Percentiles rank a stretch among this genome's conserved stretches.
phyloP scores from a whole-genome alignment of 2,888 invertebrate genomes.

The Drosophila kanekoi region DNA sequence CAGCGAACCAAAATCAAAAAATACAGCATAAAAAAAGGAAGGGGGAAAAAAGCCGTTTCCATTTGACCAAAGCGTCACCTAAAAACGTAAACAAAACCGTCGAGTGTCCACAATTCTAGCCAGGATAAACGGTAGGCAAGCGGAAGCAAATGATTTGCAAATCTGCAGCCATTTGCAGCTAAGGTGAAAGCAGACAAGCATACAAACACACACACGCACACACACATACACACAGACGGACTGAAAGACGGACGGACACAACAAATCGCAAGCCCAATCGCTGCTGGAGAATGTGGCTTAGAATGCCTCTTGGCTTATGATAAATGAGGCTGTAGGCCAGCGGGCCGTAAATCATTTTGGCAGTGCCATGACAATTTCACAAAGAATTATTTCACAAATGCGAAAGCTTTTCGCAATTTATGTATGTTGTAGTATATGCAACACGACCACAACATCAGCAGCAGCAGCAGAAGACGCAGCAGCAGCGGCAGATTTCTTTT shows the following conservation, averaged over 20 bases:
- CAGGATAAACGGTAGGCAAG: slow-evolving; percentile 40
- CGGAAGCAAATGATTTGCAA: slow-evolving; percentile 67
- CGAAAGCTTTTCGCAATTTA: slow-evolving; percentile 28
- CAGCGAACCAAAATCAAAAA: slow-evolving; percentile 11
- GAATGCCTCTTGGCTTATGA: slow-evolving; percentile 58
- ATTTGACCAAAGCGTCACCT: slow-evolving; percentile 31
- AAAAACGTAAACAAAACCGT: slow-evolving; percentile 54
- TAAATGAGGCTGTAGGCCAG: slow-evolving; percentile 62
- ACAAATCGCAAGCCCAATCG: slow-evolving; percentile 36
- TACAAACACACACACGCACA: slow-evolving; percentile 8
- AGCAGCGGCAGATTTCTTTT: slow-evolving; percentile 21
- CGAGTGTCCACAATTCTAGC: slow-evolving; percentile 21
- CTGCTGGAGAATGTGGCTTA: slow-evolving; percentile 42
- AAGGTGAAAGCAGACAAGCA: slow-evolving; percentile 59
- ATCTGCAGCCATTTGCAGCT: slow-evolving; percentile 46
- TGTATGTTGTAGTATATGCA: slow-evolving; percentile 18
- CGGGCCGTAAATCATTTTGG: slow-evolving; percentile 62
- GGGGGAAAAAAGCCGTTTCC: slow-evolving; percentile 10
- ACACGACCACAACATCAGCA: background rate
- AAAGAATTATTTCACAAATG: slow-evolving; percentile 35
- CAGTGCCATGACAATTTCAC: slow-evolving; percentile 31
- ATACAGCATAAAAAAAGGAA: background rate
- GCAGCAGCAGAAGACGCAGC: background rate
- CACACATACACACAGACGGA: background rate
- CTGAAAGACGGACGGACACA: background rate